Evolutionary conservation across 2,888 invertebrate species (phyloP), one percentile per base, ranked within the genome.

Genomic region (Xestobium rufovillosum): DNA sequence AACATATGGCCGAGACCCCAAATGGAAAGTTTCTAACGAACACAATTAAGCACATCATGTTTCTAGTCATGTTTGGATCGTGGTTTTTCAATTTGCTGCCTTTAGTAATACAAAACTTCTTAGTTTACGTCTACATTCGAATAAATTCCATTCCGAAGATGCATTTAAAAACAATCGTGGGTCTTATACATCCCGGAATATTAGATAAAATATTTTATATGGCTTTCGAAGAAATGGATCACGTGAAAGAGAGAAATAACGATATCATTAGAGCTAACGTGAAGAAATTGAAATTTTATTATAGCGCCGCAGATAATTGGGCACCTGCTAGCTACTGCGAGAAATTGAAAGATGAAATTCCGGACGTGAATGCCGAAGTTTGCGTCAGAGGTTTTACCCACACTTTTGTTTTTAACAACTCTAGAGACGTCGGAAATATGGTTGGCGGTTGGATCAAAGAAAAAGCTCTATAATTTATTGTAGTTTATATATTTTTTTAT

Each of bases 251-350:
- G 26, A 62, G 87, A 23, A 83, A 92, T 51, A 63, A 66, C 36
- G 69, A 75, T 3, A 62, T 75, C 28, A 67, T 92, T 28, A 56
- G 66, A 11, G 60, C 66, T 14, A 68, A 81, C 57, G 50, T 70
- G n/a, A 60, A 74, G 9, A 76, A 77, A 51, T 65, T 91, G 2
- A 81, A 80, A 57, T 74, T 92, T 31, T 84, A 87, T 57, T 95
- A 90, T 61, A 84, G 87, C 6, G 66, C 69, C 3, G 71, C 58
- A 3, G 95, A 96, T 64, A 75, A 75, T 4, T 96, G 95, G 95
- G 83, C 80, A 33, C 94, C 94, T 0, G 51, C 75, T 1, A 62
- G 67, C 26, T 87, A 81, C 56, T 86, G 76, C 56, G 66, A 79
- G 14, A 75, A 81, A 42, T 63, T 94, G 38, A 73, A 70, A 43